These are phyloP conservation scores for Adelosebastes latens DNA, from an alignment of 2,797 vertebrate species.

Conservation along the genomic window DNA sequence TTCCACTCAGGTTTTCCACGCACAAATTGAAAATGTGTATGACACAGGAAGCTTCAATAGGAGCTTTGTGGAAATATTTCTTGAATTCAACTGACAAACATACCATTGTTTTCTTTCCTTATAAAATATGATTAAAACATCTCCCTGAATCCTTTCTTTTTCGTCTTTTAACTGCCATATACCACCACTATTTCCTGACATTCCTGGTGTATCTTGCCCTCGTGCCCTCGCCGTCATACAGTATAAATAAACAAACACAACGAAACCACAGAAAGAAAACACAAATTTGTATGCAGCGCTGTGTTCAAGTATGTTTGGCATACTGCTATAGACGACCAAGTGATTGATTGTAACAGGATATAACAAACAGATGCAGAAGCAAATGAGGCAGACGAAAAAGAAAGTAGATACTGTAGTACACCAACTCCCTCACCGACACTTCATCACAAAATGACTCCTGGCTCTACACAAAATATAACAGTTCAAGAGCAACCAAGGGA, in stretches of 20 bases:
- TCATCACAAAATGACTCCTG: background rate
- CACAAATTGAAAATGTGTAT: background rate
- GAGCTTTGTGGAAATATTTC: background rate
- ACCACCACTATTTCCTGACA: background rate
- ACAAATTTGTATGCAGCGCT: background rate
- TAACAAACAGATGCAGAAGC: background rate
- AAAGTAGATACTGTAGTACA: background rate
- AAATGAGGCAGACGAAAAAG: background rate
- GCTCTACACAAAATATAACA: background rate
- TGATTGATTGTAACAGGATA: background rate
- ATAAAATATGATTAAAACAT: background rate
- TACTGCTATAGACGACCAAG: background rate
- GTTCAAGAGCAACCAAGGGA: background rate
- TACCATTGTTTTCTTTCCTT: background rate
- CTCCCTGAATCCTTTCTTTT: background rate
- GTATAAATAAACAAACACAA: conserved; percentile 4
- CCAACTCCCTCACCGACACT: background rate
- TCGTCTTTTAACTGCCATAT: background rate
- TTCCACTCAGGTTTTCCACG: background rate
- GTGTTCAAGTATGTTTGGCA: background rate
- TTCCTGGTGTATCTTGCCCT: background rate
- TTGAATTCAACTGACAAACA: background rate
- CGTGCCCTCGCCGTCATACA: background rate
- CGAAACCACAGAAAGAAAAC: background rate
- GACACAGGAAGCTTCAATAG: background rate